These are phyloP conservation scores for Sesia bembeciformis DNA, from an alignment of 2,888 invertebrate genomes.

Conservation along the genomic window DNA sequence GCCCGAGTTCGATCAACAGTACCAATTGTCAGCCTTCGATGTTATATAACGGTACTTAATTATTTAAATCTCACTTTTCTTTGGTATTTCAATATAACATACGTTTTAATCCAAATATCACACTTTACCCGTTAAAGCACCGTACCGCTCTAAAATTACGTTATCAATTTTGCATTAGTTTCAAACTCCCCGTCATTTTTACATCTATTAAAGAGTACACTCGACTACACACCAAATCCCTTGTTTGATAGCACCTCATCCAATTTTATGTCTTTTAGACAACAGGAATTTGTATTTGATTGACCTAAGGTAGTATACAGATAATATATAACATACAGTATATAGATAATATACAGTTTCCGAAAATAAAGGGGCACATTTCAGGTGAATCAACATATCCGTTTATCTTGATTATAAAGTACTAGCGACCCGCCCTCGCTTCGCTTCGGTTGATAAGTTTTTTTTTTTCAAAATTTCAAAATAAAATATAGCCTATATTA, in stretches of 20 bases:
- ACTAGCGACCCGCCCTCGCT: too few relatives aligned
- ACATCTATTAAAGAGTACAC: background rate
- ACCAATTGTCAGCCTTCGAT: too few relatives aligned
- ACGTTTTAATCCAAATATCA: slow-evolving; percentile 37
- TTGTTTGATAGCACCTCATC: slow-evolving; percentile 1
- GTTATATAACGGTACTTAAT: background rate
- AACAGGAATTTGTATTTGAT: background rate
- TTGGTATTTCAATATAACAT: slow-evolving; percentile 31
- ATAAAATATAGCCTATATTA: too few relatives aligned
- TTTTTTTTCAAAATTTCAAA: too few relatives aligned
- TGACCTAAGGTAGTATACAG: background rate
- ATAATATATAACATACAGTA: background rate
- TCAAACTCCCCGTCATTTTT: background rate
- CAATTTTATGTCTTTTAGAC: background rate
- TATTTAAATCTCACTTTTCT: slow-evolving; percentile 23
- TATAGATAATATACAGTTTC: too few relatives aligned
- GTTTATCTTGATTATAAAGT: too few relatives aligned
- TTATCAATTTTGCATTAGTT: background rate
- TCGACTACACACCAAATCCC: slow-evolving; percentile 1
- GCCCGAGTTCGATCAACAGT: too few relatives aligned
- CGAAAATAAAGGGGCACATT: too few relatives aligned
- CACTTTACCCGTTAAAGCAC: slow-evolving; percentile 44
- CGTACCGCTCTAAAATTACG: slow-evolving; percentile 9
- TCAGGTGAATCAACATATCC: too few relatives aligned
- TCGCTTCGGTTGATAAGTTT: too few relatives aligned